Evolutionary conservation across 2,797 vertebrate species (phyloP), one percentile per base, ranked within the genome.

Genomic region (Gymnodraco acuticeps): DNA sequence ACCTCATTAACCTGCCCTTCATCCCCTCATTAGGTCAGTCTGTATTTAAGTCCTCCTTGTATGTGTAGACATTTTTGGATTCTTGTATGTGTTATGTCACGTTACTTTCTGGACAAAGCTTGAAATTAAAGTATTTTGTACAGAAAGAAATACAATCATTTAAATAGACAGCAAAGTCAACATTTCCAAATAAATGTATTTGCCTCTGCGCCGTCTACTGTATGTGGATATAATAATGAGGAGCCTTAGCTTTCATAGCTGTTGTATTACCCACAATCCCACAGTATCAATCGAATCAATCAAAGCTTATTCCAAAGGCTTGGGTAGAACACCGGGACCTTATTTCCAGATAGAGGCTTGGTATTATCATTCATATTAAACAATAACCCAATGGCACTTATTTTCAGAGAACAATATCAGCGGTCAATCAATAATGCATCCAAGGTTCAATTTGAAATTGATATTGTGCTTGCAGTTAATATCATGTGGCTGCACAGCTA

Each of bases 321-420:
- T 45, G 10, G 55, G 20, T 94, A 93, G 91, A 92, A 93, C 93
- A 95, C 92, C 90, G 90, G 94, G 95, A 96, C 94, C 95, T 96
- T 95, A 96, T 95, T 96, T 96, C 94, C 94, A 94, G 66, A 94
- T 93, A 89, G 91, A 95, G 94, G 94, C 96, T 95, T 93, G 94
- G 94, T 94, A 96, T 97, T 96, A 97, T 96, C 95, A 96, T 96
- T 96, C 96, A 96, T 97, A 96, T 97, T 97, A 97, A 97, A 96
- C 96, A 96, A 97, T 97, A 97, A 95, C 96, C 95, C 96, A 96
- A 95, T 97, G 95, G 95, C 95, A 96, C 96, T 96, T 96, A 96
- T 96, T 97, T 96, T 96, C 95, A 94, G 94, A 95, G 96, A 96
- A 97, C 96, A 96, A 96, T 97, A 97, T 96, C 95, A 95, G 95